Conservation (phyloP, 2,888 invertebrate genomes). For the Amiota minor region DNA sequence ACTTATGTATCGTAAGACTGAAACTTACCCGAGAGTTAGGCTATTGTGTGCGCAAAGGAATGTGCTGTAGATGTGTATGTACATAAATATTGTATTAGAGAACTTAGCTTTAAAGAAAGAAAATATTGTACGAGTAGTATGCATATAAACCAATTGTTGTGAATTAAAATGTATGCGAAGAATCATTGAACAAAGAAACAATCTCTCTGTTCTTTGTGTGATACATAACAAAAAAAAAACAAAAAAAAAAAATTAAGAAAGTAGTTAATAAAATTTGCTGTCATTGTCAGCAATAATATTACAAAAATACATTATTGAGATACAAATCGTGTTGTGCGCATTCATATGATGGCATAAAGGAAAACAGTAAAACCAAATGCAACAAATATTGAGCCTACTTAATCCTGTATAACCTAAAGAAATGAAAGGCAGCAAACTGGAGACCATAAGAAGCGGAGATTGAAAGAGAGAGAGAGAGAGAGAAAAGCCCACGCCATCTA, state of each 20-base stretch:
- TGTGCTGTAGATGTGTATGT: too few relatives aligned
- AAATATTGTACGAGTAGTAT: too few relatives aligned
- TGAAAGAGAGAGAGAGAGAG: too few relatives aligned
- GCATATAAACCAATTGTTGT: slow-evolving; percentile 16
- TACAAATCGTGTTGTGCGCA: slow-evolving; percentile 12
- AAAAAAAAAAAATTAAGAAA: slow-evolving; percentile 7
- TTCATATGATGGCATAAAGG: not conserved
- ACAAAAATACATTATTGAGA: slow-evolving; percentile 16
- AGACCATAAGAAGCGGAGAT: not conserved
- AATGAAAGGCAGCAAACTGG: not conserved
- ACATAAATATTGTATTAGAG: too few relatives aligned
- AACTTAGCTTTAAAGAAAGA: too few relatives aligned
- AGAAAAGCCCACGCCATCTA: not conserved
- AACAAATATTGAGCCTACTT: not conserved
- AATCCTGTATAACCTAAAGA: slow-evolving; percentile 42
- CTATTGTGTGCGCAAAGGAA: too few relatives aligned
- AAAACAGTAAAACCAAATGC: not conserved
- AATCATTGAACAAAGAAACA: not conserved
- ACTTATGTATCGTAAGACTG: too few relatives aligned
- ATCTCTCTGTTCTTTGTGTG: not conserved
- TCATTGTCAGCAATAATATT: slow-evolving; percentile 14
- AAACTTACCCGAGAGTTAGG: too few relatives aligned
- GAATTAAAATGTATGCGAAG: slow-evolving; percentile 8
- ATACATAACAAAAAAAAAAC: slow-evolving; percentile 17
- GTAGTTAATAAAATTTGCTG: slow-evolving; percentile 16